Evolutionary conservation across 2,888 invertebrate species (phyloP).

Genomic region (Agonopterix alstromeriana): DNA sequence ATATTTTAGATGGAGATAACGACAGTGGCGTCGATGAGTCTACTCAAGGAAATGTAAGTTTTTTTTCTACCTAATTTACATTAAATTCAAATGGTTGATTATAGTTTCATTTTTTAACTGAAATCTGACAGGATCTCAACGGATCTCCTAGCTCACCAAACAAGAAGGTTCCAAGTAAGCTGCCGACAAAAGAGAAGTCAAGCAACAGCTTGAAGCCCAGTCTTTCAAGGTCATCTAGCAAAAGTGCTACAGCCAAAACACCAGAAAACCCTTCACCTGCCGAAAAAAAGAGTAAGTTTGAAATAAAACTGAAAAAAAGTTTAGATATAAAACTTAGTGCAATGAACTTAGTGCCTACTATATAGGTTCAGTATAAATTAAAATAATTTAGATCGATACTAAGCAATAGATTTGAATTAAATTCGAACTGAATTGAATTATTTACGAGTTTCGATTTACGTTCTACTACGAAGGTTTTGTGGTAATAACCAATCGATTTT

Average conservation of each 20-base stretch:
- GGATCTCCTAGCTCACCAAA: slow-evolving; percentile 84
- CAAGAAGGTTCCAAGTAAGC: slow-evolving; percentile 81
- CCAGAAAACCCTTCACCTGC: slow-evolving; percentile 78
- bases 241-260: slow-evolving; percentile 80
- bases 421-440: slow-evolving; percentile 7
- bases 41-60: slow-evolving; percentile 86
- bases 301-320: no score
- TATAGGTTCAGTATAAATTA: not conserved
- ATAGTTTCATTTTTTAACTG: not conserved
- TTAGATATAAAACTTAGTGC: not conserved
- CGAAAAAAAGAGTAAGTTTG: slow-evolving; percentile 85
- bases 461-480: not conserved
- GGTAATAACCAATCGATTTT: slow-evolving; percentile 4
- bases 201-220: slow-evolving; percentile 69
- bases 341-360: not conserved
- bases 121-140: slow-evolving; percentile 73
- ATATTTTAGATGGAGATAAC: slow-evolving; percentile 85
- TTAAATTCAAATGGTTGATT: not conserved
- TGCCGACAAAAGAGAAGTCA: slow-evolving; percentile 66
- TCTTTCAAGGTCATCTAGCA: slow-evolving; percentile 77
- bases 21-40: slow-evolving; percentile 90
- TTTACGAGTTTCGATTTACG: slow-evolving; percentile 7
- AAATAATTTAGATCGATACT: not conserved
- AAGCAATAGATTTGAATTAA: not conserved
- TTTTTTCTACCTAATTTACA: not conserved